Base-by-base conservation (phyloP, 2,888 invertebrate genomes). In the Napeogenes inachia region DNA sequence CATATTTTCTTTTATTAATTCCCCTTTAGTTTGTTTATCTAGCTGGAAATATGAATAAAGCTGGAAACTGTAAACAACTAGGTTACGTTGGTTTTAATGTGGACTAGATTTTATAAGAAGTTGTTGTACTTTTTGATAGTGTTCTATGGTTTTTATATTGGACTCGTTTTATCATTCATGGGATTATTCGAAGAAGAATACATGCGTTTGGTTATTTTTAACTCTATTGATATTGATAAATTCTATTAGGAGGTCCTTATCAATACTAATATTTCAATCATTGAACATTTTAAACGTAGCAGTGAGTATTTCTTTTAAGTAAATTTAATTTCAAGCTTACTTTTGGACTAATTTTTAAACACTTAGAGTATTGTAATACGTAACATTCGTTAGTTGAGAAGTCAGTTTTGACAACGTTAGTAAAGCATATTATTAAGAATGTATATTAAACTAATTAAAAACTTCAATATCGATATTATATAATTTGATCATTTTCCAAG, bases 1-100 rank as follows among this genome's bases (percentile, higher is more conserved):
- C n/a, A 61, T 54, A 61, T 55, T 56, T 50, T 62, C 59, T 59
- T 53, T 62, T 59, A 59, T 62, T 62, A 45, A 62, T 56, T 38
- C 53, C 32, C 13, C 42, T 53, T 53, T 59, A 45, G 59, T 62
- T 46, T 59, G 33, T 38, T 13, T 6, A 30, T 56, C 21, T 59
- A 45, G 13, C 47, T 56, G 47, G 46, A 13, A 10, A 13, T 58
- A 38, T 30, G 53, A 58, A 30, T 4, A 21, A 42, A 50, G 30
- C 50, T 50, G 50, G 50, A 50, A 50, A 30, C 50, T 30, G 50
- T 50, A 50, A 30, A 50, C 50, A 50, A 50, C 8, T 50, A 30
- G 50, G 50, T 50, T 50, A 50, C 50, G 21, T 50, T 50, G 50
- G 50, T 50, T 50, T 5, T 30, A 50, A 50, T 50, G 50, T 50